Conservation (phyloP, 2,888 invertebrate genomes). For the Willowsia nigromaculata region DNA sequence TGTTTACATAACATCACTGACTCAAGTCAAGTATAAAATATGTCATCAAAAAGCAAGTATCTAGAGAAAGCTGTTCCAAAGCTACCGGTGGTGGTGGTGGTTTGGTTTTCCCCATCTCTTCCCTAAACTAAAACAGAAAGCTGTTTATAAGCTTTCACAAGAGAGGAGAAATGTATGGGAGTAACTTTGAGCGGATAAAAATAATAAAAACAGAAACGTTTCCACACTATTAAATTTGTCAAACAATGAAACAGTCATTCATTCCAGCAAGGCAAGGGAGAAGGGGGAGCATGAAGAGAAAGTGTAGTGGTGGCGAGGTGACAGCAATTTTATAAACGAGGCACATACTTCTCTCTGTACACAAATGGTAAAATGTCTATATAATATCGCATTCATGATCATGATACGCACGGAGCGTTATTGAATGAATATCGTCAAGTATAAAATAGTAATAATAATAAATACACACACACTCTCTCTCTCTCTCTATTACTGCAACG, state of each 20-base stretch:
- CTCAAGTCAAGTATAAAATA: conserved; percentile 41
- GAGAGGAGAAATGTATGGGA: background rate
- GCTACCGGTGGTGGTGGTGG: too few relatives aligned
- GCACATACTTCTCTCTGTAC: conserved; percentile 51
- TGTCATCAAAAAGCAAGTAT: conserved; percentile 42
- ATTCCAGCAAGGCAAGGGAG: background rate
- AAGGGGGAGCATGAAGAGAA: background rate
- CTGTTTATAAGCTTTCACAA: background rate
- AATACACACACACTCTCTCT: background rate
- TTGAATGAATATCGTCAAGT: background rate
- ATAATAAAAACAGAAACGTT: conserved; percentile 34
- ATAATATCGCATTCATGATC: conserved; percentile 25
- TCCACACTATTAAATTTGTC: conserved; percentile 66
- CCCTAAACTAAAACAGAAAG: background rate
- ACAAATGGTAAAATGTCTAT: conserved; percentile 15
- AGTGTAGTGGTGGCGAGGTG: conserved; percentile 4
- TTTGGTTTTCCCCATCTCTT: background rate
- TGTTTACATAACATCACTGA: conserved; percentile 21
- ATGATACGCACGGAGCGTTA: background rate
- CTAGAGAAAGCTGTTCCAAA: too few relatives aligned
- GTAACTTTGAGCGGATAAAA: background rate
- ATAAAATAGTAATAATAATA: conserved; percentile 16
- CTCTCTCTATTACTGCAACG: background rate
- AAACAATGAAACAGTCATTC: conserved; percentile 59
- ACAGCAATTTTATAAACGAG: conserved; percentile 50